phyloP scores from a whole-genome alignment of 1,140 invertebrate genomes.

The Tachypleus tridentatus region DNA sequence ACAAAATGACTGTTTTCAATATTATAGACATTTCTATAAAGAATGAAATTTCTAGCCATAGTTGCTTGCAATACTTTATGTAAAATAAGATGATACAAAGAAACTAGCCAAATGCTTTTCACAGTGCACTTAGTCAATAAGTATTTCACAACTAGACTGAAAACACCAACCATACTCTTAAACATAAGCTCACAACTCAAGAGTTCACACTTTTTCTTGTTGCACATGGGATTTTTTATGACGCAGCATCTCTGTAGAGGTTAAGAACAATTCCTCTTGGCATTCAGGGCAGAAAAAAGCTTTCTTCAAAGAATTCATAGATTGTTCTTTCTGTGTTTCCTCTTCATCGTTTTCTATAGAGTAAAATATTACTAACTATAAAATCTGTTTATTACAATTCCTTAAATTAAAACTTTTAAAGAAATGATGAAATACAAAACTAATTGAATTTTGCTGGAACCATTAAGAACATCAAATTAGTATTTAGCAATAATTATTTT shows the following conservation, averaged over 20 bases:
- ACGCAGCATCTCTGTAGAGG: conserved; percentile 41
- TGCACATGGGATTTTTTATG: conserved; percentile 35
- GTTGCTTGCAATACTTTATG: no score
- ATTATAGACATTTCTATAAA: no score
- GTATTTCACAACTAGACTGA: no score
- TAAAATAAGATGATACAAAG: no score
- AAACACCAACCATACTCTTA: no score
- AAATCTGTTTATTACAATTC: conserved; percentile 17
- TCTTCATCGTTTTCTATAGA: conserved; percentile 29
- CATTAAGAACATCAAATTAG: conserved; percentile 44
- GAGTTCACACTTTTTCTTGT: neutral
- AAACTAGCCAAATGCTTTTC: no score
- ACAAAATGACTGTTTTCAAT: no score
- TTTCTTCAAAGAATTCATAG: conserved; percentile 49
- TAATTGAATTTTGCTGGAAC: conserved; percentile 33
- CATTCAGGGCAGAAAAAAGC: conserved; percentile 59
- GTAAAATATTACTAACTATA: conserved; percentile 20
- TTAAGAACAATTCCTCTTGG: conserved; percentile 51
- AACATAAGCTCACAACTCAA: no score
- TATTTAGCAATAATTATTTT: conserved; percentile 31
- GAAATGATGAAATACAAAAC: conserved; percentile 2
- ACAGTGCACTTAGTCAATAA: no score
- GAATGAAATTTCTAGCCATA: no score
- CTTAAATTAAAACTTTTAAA: conserved; percentile 5
- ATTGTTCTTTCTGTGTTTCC: conserved; percentile 23